phyloP scores from a whole-genome alignment of 2,888 invertebrate species.

The Troides aeacus region DNA sequence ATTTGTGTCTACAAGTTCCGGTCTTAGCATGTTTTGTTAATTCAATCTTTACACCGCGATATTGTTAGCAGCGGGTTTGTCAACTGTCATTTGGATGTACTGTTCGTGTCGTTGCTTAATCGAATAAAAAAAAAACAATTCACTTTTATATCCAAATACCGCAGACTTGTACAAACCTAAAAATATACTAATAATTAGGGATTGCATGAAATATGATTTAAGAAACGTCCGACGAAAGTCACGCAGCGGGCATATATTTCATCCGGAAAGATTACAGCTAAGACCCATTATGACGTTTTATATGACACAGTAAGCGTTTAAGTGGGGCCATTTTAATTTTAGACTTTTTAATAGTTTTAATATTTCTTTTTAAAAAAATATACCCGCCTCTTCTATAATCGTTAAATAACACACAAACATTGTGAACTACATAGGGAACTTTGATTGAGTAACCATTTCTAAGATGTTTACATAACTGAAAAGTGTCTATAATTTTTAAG shows the following conservation, averaged over 20 bases:
- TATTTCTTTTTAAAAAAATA: constrained; percentile 30
- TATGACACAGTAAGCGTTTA: constrained; percentile 48
- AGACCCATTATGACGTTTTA: constrained; percentile 52
- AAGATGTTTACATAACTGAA: not conserved
- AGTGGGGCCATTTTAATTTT: constrained; percentile 34
- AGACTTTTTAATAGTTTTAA: constrained; percentile 40
- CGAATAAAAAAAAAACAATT: not conserved
- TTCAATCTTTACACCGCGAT: too few relatives aligned
- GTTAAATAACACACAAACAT: constrained; percentile 5
- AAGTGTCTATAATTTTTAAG: not conserved
- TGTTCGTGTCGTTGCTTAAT: too few relatives aligned
- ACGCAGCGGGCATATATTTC: constrained; percentile 64
- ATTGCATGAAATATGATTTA: constrained; percentile 48
- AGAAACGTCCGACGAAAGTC: constrained; percentile 53
- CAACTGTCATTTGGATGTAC: not conserved
- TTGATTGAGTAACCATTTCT: not conserved
- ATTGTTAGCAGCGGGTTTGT: too few relatives aligned
- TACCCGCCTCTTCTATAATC: constrained; percentile 10
- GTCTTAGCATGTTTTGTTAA: too few relatives aligned
- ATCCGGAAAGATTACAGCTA: constrained; percentile 52
- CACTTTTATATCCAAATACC: constrained; percentile 31
- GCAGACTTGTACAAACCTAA: constrained; percentile 42
- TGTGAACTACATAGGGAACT: not conserved
- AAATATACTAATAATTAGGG: constrained; percentile 39
- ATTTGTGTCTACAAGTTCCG: too few relatives aligned